These are phyloP conservation scores for Dinoponera quadriceps DNA, from an alignment of 1,140 invertebrate species.

Conservation along the genomic window DNA sequence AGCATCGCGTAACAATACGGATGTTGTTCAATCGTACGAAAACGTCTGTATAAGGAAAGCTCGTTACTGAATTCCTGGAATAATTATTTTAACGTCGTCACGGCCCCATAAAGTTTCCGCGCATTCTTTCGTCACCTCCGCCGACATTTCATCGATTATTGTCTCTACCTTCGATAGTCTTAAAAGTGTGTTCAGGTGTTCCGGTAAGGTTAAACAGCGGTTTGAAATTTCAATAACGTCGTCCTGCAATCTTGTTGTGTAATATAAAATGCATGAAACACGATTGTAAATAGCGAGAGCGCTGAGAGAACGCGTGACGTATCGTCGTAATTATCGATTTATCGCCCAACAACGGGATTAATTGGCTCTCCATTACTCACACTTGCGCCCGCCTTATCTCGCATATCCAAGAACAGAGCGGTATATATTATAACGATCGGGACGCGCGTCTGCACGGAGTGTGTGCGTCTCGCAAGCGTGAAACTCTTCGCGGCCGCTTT, in stretches of 20 bases:
- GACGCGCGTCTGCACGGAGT: neutral
- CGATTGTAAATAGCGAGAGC: slow-evolving; percentile 31
- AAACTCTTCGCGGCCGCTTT: neutral
- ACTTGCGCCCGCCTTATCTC: slow-evolving; percentile 21
- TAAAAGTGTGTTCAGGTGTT: slow-evolving; percentile 61
- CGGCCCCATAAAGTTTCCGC: neutral
- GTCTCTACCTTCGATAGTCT: slow-evolving; percentile 35
- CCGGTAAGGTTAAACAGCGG: neutral
- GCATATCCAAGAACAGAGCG: neutral
- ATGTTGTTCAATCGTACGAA: neutral
- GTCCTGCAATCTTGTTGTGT: slow-evolving; percentile 31
- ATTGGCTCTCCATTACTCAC: slow-evolving; percentile 39
- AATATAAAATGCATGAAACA: slow-evolving; percentile 37
- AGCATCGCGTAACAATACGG: too few species aligned
- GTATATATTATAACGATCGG: neutral
- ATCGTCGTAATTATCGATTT: slow-evolving; percentile 49
- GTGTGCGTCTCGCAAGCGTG: neutral
- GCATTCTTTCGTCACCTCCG: slow-evolving; percentile 13
- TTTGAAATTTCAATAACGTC: slow-evolving; percentile 38
- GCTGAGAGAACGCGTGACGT: slow-evolving; percentile 10
- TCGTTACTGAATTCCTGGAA: neutral
- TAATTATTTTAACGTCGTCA: neutral
- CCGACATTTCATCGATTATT: slow-evolving; percentile 62
- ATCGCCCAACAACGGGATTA: slow-evolving; percentile 41
- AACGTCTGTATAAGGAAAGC: neutral